Base-by-base conservation (phyloP, 2,888 invertebrate genomes). In the Vandiemenella viatica region DNA sequence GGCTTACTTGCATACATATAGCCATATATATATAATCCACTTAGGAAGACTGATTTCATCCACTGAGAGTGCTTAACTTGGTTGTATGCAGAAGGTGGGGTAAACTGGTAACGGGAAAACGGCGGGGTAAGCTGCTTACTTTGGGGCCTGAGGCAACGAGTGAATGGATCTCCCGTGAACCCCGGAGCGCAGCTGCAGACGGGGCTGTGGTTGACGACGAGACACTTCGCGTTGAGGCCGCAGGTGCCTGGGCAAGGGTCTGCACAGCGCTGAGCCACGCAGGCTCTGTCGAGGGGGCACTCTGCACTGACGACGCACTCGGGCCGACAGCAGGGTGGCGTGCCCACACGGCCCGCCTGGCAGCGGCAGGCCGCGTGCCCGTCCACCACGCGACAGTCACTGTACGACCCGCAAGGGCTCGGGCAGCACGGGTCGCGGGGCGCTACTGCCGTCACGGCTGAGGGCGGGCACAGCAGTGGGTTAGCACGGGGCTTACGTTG, bases 281-380 rank as follows among this genome's bases (percentile, higher is more conserved):
- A 88, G 43, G 87, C 81, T 67, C 76, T 74, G 58, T 83, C 73
- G 55, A 78, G 74, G 51, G 78, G 70, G 67, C 87, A 88, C 63
- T 86, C 85, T 1, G 83, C 78, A 65, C 82, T 84, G 57, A 82
- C 77, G 55, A 82, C 74, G 67, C 85, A 86, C 67, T 85, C 83
- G 3, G 83, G 84, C 57, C 79, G 73, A 65, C 86, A 86, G 55
- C 74, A 73, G 19, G 84, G 84, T 37, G 87, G 86, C 48, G 81
- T 74, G 50, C 86, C 85, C 55, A 80, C 69, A 64, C 79, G 84
- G 55, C 77, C 76, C 50, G 76, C 73, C 57, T 77, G 74, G 60
- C 86, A 86, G 52, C 83, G 82, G 64, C 86, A 86, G 52, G 82
- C 79, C 41, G 84, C 82, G 64, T 82, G 77, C 45, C 77, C 77